Conservation (phyloP, 2,888 invertebrate genomes). For the Polydrusus tereticollis region DNA sequence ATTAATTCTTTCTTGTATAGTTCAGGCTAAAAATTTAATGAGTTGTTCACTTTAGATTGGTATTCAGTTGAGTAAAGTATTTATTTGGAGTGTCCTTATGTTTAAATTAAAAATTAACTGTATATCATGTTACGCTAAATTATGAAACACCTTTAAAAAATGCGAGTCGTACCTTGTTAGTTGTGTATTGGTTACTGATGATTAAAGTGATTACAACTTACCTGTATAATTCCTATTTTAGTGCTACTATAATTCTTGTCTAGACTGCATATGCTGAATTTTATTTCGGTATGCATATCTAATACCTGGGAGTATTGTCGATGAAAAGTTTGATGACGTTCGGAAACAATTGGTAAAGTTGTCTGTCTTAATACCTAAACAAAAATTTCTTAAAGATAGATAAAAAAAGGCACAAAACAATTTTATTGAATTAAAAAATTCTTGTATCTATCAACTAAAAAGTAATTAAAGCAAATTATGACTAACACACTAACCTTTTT, state of each 20-base stretch:
- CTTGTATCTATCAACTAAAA: too few species aligned
- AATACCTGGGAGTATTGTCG: constrained; percentile 85
- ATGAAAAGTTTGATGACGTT: constrained; percentile 85
- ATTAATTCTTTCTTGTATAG: constrained; percentile 79
- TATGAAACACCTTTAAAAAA: not conserved
- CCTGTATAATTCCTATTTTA: constrained; percentile 79
- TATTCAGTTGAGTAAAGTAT: too few species aligned
- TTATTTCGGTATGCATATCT: constrained; percentile 79
- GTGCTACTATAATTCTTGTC: constrained; percentile 79
- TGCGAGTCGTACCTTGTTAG: too few species aligned
- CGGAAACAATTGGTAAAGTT: constrained; percentile 85
- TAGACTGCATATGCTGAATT: constrained; percentile 83
- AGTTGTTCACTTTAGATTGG: too few species aligned
- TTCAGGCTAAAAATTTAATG: constrained; percentile 80
- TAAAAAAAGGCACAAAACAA: too few species aligned
- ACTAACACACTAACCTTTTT: constrained; percentile 73
- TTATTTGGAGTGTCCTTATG: too few species aligned
- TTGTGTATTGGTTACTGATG: too few species aligned
- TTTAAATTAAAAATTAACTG: too few species aligned
- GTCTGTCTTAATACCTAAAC: constrained; percentile 83
- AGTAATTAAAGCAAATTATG: too few species aligned
- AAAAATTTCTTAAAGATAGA: not conserved
- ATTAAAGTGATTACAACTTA: constrained; percentile 55
- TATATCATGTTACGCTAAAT: not conserved
- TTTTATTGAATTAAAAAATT: too few species aligned